Evolutionary conservation across 2,797 vertebrate genomes (phyloP).

Genomic region (Chaetophractus vellerosus): DNA sequence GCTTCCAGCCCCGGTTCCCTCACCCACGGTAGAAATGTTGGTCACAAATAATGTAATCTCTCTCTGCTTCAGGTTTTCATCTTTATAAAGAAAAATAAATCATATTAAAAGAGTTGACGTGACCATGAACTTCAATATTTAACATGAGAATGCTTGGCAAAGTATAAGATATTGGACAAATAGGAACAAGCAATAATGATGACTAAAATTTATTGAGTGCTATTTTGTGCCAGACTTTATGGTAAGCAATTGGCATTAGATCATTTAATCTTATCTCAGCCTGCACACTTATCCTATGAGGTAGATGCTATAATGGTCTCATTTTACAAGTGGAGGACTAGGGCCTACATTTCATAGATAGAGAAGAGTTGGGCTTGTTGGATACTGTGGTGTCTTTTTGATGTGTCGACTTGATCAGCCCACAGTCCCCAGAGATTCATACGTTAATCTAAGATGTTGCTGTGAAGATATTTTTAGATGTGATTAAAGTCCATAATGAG

Average conservation of each 20-base stretch:
- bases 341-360: background rate
- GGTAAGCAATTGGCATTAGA: background rate
- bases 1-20: background rate
- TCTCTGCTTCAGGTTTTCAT: slow-evolving; percentile 11
- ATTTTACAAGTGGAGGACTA: background rate
- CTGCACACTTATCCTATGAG: background rate
- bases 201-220: background rate
- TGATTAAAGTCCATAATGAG: background rate
- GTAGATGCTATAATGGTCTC: background rate
- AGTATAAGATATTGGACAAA: background rate
- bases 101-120: background rate
- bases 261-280: background rate
- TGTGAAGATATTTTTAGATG: background rate
- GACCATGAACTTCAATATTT: slow-evolving; percentile 20
- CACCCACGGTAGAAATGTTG: background rate
- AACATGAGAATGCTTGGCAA: background rate
- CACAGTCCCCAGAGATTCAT: background rate
- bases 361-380: background rate
- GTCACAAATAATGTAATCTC: background rate
- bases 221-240: background rate
- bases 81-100: background rate
- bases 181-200: background rate
- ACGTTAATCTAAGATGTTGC: background rate
- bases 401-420: background rate
- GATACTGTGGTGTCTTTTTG: background rate